Evolutionary conservation across 2,113 vertebrate species (phyloP).

Genomic region (Embiotoca jacksoni): DNA sequence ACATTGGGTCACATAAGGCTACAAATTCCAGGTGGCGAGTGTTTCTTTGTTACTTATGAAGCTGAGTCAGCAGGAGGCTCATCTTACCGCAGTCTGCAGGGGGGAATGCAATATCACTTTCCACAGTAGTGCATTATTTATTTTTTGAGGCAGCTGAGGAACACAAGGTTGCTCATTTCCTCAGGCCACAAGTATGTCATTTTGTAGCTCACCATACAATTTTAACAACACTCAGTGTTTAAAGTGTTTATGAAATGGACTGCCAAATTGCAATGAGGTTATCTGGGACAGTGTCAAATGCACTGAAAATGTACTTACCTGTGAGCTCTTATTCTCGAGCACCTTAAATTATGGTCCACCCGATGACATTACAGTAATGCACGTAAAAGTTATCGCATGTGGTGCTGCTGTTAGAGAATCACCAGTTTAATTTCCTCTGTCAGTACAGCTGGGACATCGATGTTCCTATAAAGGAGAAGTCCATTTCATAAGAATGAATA

Average conservation of each 20-base stretch:
- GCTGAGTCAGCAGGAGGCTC: no score
- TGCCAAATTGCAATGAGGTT: background rate
- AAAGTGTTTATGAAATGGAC: constrained; percentile 14
- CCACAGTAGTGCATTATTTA: no score
- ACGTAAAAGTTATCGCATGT: background rate
- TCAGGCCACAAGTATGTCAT: constrained; percentile 12
- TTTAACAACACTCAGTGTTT: constrained; percentile 32
- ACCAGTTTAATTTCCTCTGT: background rate
- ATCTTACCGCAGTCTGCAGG: no score
- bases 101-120: no score
- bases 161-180: background rate
- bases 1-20: no score
- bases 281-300: background rate
- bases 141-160: no score
- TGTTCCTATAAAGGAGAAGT: background rate
- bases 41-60: no score
- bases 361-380: background rate
- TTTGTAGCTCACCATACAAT: constrained; percentile 32
- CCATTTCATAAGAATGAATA: background rate
- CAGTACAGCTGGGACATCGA: background rate
- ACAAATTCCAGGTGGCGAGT: no score
- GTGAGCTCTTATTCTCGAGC: background rate
- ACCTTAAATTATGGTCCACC: constrained; percentile 4
- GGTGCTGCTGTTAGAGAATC: background rate
- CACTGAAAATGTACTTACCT: background rate